Evolutionary conservation across 2,113 vertebrate species (phyloP).

Genomic region (Heterotilapia buettikoferi): DNA sequence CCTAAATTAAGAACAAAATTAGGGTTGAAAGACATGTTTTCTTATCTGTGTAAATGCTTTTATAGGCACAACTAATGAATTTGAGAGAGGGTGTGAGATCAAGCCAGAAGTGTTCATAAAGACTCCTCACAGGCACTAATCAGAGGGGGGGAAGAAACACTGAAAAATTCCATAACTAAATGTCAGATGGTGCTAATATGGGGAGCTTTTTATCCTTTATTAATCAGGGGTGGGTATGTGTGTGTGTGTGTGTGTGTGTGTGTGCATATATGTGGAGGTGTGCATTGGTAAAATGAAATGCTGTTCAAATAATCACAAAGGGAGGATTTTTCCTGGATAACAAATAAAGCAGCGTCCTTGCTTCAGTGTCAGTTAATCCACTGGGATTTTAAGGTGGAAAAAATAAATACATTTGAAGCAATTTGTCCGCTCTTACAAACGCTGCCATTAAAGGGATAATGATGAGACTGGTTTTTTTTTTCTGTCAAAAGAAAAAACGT

Average conservation of each 20-base stretch:
- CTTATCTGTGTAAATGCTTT: not conserved
- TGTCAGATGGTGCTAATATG: slow-evolving; percentile 56
- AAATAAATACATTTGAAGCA: not conserved
- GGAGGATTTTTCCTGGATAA: not conserved
- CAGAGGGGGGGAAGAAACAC: slow-evolving; percentile 7
- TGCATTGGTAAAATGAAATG: not conserved
- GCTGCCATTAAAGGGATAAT: not conserved
- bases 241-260: not conserved
- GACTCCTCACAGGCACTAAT: slow-evolving; percentile 12
- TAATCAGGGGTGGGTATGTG: not conserved
- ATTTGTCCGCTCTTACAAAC: not conserved
- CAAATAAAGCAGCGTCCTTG: not conserved
- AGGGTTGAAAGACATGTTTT: not conserved
- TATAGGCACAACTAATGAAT: not conserved
- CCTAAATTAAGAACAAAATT: not conserved
- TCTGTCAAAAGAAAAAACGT: not conserved
- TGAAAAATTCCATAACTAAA: slow-evolving; percentile 41
- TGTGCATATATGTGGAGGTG: not conserved
- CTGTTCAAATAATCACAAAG: not conserved
- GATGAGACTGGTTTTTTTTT: not conserved
- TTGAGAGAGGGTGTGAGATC: not conserved
- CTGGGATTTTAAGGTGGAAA: not conserved
- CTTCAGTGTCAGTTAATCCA: not conserved
- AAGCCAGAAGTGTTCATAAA: slow-evolving; percentile 8
- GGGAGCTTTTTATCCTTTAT: slow-evolving; percentile 26